Evolutionary conservation across 2,797 vertebrate genomes (phyloP), one percentile per base, ranked within the genome.

Genomic region (Muscicapa striata): DNA sequence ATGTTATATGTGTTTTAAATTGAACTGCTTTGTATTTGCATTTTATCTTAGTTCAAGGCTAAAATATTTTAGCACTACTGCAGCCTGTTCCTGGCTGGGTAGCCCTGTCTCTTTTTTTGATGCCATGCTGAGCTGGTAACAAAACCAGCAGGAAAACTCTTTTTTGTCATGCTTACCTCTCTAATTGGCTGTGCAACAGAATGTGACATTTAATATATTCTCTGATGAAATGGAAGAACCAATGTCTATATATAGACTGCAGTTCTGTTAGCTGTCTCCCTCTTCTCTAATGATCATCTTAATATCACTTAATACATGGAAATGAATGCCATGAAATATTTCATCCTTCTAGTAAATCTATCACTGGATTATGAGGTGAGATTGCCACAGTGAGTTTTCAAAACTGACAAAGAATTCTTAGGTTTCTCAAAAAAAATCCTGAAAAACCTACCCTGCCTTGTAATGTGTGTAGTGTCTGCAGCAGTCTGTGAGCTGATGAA

Each of bases 151-250:
- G 94, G 95, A 80, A 92, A 85, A 89, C 20, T 79, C 77, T 73
- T 91, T 95, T 81, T 78, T 90, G 46, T 85, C 94, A 57, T 85
- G 57, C 49, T 92, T 96, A 92, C 91, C 73, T 95, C 87, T 92
- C 81, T 93, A 96, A 95, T 87, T 89, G 75, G 64, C 89, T 80
- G 52, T 80, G 84, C 87, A 93, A 93, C 89, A 92, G 93, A 96
- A 94, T 96, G 93, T 96, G 96, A 87, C 95, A 94, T 96, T 96
- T 96, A 91, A 78, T 87, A 89, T 58, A 92, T 57, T 92, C 73
- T 89, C 79, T 92, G 64, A 89, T 87, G 84, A 70, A 94, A 93
- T 91, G 72, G 87, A 95, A 83, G 76, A 80, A 91, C 78, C 76
- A 83, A 58, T 51, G 29, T 77, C 93, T 95, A 95, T 94, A 93